Conservation (phyloP, 2,888 invertebrate genomes). For the Volucella bombylans region DNA sequence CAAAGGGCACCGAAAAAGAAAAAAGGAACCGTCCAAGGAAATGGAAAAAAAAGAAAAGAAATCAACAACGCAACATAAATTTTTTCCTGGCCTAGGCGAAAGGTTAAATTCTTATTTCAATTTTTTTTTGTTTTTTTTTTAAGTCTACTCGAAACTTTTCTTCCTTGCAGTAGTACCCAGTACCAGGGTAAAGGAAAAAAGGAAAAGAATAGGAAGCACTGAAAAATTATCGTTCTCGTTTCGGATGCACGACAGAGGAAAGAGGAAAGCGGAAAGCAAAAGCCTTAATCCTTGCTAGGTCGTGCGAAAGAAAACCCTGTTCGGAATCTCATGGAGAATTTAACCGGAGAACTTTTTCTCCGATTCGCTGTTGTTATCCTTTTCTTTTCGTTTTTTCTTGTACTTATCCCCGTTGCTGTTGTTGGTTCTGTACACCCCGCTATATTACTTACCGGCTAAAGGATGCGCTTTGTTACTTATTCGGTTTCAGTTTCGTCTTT, state of each 20-base stretch:
- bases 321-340: slow-evolving; percentile 72
- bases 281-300: slow-evolving; percentile 61
- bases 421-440: neutral
- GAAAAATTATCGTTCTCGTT: slow-evolving; percentile 63
- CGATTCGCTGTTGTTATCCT: slow-evolving; percentile 55
- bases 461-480: slow-evolving; percentile 65
- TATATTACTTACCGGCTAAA: slow-evolving; percentile 40
- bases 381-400: slow-evolving; percentile 11
- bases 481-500: neutral
- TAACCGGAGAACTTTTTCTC: slow-evolving; percentile 66
- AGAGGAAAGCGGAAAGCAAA: slow-evolving; percentile 54
- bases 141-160: slow-evolving; percentile 46
- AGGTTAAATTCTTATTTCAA: slow-evolving; percentile 41
- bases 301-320: slow-evolving; percentile 72
- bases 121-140: slow-evolving; percentile 13
- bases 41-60: slow-evolving; percentile 17
- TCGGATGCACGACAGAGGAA: slow-evolving; percentile 45
- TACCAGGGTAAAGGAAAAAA: slow-evolving; percentile 5
- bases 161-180: slow-evolving; percentile 10
- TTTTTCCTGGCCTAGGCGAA: slow-evolving; percentile 70
- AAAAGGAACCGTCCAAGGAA: neutral
- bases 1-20: slow-evolving; percentile 8
- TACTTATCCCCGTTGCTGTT: neutral
- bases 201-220: slow-evolving; percentile 25
- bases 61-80: slow-evolving; percentile 32